Conservation (phyloP, 1,140 invertebrate species). For the Tachypleus tridentatus region DNA sequence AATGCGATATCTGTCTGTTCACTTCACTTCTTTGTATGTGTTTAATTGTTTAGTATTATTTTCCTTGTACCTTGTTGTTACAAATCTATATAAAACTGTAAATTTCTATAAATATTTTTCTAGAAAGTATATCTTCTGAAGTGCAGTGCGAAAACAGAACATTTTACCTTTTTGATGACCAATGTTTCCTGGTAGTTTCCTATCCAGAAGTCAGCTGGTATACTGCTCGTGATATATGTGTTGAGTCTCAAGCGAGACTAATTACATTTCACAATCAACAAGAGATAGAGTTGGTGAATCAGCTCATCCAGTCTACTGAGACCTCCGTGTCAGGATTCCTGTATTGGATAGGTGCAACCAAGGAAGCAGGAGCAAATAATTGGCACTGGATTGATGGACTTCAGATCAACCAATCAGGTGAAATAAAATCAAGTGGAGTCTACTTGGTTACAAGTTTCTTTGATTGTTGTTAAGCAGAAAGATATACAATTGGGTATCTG, state of each 20-base stretch:
- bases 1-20: no score
- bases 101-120: no score
- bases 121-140: no score
- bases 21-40: no score
- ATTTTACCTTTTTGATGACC: conserved; percentile 13
- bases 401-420: conserved; percentile 39
- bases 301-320: conserved; percentile 47
- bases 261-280: conserved; percentile 11
- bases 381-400: conserved; percentile 48
- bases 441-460: no score
- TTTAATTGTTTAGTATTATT: no score
- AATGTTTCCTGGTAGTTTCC: conserved; percentile 55
- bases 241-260: conserved; percentile 41
- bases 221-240: conserved; percentile 56
- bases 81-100: no score
- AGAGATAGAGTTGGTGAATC: conserved; percentile 44
- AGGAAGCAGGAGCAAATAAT: conserved; percentile 25
- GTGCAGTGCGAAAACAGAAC: conserved; percentile 18
- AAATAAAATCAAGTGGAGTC: conserved; percentile 19
- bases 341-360: conserved; percentile 49
- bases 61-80: no score
- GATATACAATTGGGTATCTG: no score
- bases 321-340: conserved; percentile 51
- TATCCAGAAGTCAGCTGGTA: conserved; percentile 57
- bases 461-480: no score